A percentile compares a stretch with the other conserved stretches of the same genome.
These are phyloP conservation scores for Brachypalpus laphriformis DNA, from an alignment of 2,888 invertebrate species.

Conservation along the genomic window DNA sequence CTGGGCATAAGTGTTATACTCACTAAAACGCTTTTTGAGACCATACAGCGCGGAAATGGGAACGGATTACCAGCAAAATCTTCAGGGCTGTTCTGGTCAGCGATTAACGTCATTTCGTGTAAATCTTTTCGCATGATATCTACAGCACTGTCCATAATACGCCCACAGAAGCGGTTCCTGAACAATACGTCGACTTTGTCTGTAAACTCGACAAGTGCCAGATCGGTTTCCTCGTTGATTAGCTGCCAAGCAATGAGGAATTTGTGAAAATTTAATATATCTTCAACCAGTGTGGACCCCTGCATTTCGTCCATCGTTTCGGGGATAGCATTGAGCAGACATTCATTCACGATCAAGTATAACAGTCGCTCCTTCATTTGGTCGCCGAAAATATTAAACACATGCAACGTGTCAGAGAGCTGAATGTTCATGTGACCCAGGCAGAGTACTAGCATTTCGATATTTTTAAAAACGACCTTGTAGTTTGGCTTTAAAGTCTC, in stretches of 20 bases:
- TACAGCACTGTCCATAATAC: conserved; percentile 87
- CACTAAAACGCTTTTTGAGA: conserved; percentile 83
- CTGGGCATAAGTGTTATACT: background rate
- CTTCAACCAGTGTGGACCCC: conserved; percentile 86
- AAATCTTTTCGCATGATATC: conserved; percentile 91
- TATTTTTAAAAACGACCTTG: conserved; percentile 79
- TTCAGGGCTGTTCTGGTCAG: conserved; percentile 81
- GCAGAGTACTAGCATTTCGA: conserved; percentile 78
- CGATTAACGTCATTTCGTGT: conserved; percentile 87
- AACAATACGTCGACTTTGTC: conserved; percentile 90
- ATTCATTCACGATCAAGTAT: conserved; percentile 87
- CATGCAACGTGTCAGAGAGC: conserved; percentile 78
- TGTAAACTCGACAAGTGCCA: conserved; percentile 87
- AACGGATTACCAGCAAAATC: conserved; percentile 79
- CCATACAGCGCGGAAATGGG: conserved; percentile 81
- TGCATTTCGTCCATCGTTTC: conserved; percentile 88
- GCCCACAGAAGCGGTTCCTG: conserved; percentile 89
- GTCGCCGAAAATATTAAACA: conserved; percentile 84
- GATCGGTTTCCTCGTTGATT: conserved; percentile 83
- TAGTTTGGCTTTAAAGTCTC: conserved; percentile 80
- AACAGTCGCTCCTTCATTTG: conserved; percentile 86
- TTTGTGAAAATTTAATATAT: conserved; percentile 87
- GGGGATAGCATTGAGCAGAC: conserved; percentile 90
- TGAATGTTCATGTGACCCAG: conserved; percentile 79
- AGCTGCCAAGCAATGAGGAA: conserved; percentile 86